A percentile compares a stretch with the other conserved stretches of the same genome.
Conservation (phyloP, 2,888 invertebrate genomes). For the Pycnomerus fuliginosus region DNA sequence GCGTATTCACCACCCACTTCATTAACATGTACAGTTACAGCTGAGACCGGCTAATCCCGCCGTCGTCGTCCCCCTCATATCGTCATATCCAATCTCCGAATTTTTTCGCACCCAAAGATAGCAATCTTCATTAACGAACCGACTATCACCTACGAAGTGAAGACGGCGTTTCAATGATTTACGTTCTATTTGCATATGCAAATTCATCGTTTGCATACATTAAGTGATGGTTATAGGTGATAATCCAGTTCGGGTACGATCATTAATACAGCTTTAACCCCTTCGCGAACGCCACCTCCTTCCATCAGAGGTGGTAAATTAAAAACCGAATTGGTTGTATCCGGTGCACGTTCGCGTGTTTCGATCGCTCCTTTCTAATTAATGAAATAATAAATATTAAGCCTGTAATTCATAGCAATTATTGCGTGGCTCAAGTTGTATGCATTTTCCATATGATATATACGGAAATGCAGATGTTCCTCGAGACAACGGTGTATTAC, state of each 20-base stretch:
- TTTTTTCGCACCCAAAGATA: too few species aligned
- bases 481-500: constrained; percentile 17
- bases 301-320: too few species aligned
- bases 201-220: constrained; percentile 4
- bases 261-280: constrained; percentile 27
- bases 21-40: too few species aligned
- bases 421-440: constrained; percentile 8
- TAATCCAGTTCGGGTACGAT: constrained; percentile 28
- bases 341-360: too few species aligned
- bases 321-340: too few species aligned
- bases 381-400: constrained; percentile 14
- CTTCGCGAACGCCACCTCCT: too few species aligned
- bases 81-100: too few species aligned
- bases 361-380: constrained; percentile 5
- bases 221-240: constrained; percentile 21
- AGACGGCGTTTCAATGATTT: constrained; percentile 14
- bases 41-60: too few species aligned
- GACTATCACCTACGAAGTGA: too few species aligned
- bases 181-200: constrained; percentile 23
- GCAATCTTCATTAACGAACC: too few species aligned
- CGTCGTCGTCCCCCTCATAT: too few species aligned
- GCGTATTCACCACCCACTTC: too few species aligned
- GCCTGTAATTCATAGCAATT: constrained; percentile 4
- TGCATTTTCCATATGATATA: constrained; percentile 14
- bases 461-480: constrained; percentile 16